phyloP scores from a whole-genome alignment of 2,113 vertebrate genomes.

The Myotis lucifugus region DNA sequence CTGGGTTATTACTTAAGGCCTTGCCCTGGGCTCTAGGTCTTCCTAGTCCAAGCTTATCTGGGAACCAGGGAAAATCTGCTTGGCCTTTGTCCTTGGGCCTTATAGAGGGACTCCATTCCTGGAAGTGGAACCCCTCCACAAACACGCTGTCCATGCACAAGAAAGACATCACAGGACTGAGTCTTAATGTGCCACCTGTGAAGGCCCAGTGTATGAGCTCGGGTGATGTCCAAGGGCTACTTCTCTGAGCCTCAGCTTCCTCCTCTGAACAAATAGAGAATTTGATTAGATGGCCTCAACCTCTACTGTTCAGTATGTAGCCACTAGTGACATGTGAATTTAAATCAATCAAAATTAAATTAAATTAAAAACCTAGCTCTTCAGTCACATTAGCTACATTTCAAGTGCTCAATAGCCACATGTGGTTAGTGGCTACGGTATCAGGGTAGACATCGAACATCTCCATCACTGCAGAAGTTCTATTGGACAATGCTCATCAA shows the following conservation, averaged over 20 bases:
- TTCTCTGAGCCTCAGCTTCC: not conserved
- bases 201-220: not conserved
- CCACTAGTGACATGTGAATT: not conserved
- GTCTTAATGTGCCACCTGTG: not conserved
- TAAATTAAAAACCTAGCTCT: not conserved
- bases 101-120: not conserved
- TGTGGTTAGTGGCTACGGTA: not conserved
- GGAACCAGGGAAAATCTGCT: not conserved
- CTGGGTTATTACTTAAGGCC: not conserved
- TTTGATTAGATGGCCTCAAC: not conserved
- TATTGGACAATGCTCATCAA: rapidly evolving
- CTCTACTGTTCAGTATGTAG: not conserved
- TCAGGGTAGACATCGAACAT: not conserved
- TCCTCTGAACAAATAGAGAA: not conserved
- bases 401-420: not conserved
- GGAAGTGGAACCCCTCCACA: not conserved
- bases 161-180: not conserved
- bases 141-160: not conserved
- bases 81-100: not conserved
- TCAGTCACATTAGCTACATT: not conserved
- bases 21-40: not conserved
- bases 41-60: not conserved
- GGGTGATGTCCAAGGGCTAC: not conserved
- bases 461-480: not conserved
- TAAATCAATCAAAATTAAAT: not conserved